Evolutionary conservation across 2,113 vertebrate genomes (phyloP), one percentile per base, ranked within the genome.

Genomic region (Heptranchias perlo): DNA sequence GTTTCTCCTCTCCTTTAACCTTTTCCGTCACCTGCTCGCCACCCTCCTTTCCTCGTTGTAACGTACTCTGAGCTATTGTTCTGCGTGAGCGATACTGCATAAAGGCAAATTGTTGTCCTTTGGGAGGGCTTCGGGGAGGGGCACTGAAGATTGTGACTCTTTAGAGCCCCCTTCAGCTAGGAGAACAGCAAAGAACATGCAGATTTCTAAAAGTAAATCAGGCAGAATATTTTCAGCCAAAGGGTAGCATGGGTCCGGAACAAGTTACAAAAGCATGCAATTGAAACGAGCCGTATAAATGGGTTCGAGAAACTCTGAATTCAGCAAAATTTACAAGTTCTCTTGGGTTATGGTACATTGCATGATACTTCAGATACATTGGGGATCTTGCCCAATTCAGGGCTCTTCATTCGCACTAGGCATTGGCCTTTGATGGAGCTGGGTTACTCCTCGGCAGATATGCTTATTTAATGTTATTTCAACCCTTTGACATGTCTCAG

Each of bases 1-100:
- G n/a, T 96, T 31, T 8, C 62, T 96, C 97, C 35, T 97, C 98
- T 98, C 97, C 97, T 14, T 39, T 16, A n/a, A 47, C 0, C 39
- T 44, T 58, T 31, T 91, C 3, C 6, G 58, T 86, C 25, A 35
- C 16, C 54, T 35, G 31, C 89, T 61, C 35, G 14, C 25, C 13
- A n/a, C 4, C n/a, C n/a, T 64, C n/a, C 21, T 2, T 93, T n/a
- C n/a, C n/a, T n/a, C n/a, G 39, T 82, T 82, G 84, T 52, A 13
- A 31, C 25, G 0, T 89, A 13, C 25, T 31, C 49, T 31, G 10
- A 54, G 21, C 11, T 89, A 28, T 31, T 52, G 84, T 54, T 89
- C 47, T 89, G 23, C 86, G 23, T 28, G 86, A 31, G 49, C 21
- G 14, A n/a, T n/a, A 16, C 18, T 39, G 16, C 16, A n/a, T 78